Evolutionary conservation across 1,140 invertebrate genomes (phyloP).

Genomic region (Hetaerina americana): DNA sequence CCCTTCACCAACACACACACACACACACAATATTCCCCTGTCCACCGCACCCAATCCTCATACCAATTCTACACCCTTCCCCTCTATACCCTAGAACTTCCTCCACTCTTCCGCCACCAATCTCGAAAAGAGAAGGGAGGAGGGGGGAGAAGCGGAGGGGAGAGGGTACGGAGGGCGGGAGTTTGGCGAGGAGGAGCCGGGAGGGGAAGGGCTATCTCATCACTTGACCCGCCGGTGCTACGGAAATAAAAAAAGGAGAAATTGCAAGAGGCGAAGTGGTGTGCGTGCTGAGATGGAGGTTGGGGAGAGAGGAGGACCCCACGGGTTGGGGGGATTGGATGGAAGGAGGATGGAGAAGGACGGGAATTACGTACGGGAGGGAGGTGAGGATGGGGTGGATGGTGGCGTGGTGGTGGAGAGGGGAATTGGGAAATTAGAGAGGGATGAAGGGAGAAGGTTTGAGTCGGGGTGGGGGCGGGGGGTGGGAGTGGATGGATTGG

Average conservation of each 20-base stretch:
- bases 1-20: too few species aligned
- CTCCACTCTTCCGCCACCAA: neutral
- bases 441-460: too few species aligned
- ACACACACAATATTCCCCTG: too few species aligned
- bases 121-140: neutral
- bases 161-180: neutral
- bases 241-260: neutral
- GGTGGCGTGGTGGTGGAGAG: neutral
- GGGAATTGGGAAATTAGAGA: too few species aligned
- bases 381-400: neutral
- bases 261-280: neutral
- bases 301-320: neutral
- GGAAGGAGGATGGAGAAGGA: neutral
- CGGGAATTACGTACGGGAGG: neutral
- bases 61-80: too few species aligned
- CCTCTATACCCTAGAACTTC: too few species aligned
- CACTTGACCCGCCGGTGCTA: neutral
- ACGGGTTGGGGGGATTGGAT: neutral
- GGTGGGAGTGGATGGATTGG: too few species aligned
- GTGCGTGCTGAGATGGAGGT: neutral
- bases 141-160: neutral
- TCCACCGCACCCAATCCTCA: too few species aligned
- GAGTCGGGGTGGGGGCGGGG: too few species aligned
- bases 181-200: neutral
- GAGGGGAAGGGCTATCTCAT: neutral